These are phyloP conservation scores for Empis livida DNA, from an alignment of 2,888 invertebrate genomes.

Conservation along the genomic window DNA sequence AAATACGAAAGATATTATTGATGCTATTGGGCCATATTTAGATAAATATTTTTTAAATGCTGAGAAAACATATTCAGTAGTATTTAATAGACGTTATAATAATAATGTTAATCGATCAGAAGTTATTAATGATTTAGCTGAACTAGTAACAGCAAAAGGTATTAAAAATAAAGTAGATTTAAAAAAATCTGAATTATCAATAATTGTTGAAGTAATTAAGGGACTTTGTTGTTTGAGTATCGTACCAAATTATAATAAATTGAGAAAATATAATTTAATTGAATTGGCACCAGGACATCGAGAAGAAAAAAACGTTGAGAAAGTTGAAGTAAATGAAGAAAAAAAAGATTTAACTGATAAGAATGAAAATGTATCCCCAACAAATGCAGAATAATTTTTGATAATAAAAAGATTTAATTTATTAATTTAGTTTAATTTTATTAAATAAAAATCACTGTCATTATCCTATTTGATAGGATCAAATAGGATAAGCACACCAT, in stretches of 20 bases:
- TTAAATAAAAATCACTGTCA: too few relatives aligned
- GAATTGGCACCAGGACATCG: conserved; percentile 32
- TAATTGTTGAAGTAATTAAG: conserved; percentile 74
- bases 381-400: too few relatives aligned
- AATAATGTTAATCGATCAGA: conserved; percentile 55
- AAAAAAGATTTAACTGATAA: too few relatives aligned
- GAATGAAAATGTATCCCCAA: too few relatives aligned
- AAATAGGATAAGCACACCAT: too few relatives aligned
- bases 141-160: conserved; percentile 54
- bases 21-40: conserved; percentile 50
- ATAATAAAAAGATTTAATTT: too few relatives aligned
- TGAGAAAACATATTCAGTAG: conserved; percentile 59
- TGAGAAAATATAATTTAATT: conserved; percentile 73
- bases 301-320: neutral
- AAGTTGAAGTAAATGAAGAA: too few relatives aligned
- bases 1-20: conserved; percentile 58
- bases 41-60: conserved; percentile 61
- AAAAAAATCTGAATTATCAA: conserved; percentile 59
- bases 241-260: conserved; percentile 61
- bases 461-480: too few relatives aligned
- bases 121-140: conserved; percentile 60
- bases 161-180: conserved; percentile 64
- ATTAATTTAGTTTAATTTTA: too few relatives aligned
- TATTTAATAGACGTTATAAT: conserved; percentile 69
- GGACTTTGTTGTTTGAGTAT: conserved; percentile 68